Base-by-base conservation (phyloP, 2,888 invertebrate genomes). In the Cryptus armator region DNA sequence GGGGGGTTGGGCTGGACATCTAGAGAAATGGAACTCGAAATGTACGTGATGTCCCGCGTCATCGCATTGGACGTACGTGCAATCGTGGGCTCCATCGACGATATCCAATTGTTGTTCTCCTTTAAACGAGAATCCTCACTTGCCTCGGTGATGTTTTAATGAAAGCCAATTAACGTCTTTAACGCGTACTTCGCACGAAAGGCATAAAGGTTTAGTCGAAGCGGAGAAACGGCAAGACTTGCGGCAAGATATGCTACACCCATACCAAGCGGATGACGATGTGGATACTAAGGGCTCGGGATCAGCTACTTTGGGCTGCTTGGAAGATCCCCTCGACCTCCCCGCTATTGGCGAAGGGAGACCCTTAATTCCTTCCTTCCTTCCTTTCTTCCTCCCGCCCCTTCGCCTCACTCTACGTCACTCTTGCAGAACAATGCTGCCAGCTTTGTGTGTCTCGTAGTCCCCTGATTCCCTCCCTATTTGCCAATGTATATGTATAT, bases 141-240 rank as follows among this genome's bases (percentile, higher is more conserved):
- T 37, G 32, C 14, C 19, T 16, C 70, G 12, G 9, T 12, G 29
- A 68, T 19, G 44, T 43, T 77, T 75, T 84, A 83, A 90, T 88
- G 86, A 88, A 88, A 86, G 89, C 82, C 90, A 89, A 90, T 90
- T 89, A 89, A 89, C 85, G 90, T 87, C 87, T 89, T 87, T 86
- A 90, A 90, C 86, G 86, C 86, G 78, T 84, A 87, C 83, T 90
- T 91, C 86, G 87, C 88, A 88, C 87, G 81, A 83, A 74, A 68
- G 82, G 81, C 88, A 89, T 91, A 89, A 91, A 90, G 88, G 91
- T 89, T 89, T 89, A 89, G 90, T 90, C 89, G 87, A 85, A 84
- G 62, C 12, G 43, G 51, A 16, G 53, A 59, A 62, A 24, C 24
- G 24, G 24, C 24, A 24, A 24, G 2, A 24, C 24, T 24, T 24